Conservation (phyloP, 1,140 invertebrate species). For the Pseudobourletiella spinata region DNA sequence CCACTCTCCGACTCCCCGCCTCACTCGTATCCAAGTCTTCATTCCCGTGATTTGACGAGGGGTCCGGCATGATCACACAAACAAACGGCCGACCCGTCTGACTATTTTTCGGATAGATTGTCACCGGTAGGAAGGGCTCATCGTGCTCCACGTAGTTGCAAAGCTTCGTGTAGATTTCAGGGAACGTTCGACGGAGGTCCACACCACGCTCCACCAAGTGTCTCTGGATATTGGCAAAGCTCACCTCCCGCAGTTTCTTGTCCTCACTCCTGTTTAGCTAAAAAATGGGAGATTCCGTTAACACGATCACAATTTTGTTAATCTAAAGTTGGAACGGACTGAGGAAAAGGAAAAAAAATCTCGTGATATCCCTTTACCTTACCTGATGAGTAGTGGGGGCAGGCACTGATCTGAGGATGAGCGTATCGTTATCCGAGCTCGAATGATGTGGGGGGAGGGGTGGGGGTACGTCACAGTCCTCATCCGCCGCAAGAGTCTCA, state of each 20-base stretch:
- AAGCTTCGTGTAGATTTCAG: slow-evolving; percentile 71
- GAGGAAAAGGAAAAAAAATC: no score
- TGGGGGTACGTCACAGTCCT: slow-evolving; percentile 8
- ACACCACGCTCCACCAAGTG: slow-evolving; percentile 70
- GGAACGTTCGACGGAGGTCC: slow-evolving; percentile 52
- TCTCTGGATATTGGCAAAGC: slow-evolving; percentile 67
- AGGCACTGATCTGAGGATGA: slow-evolving; percentile 35
- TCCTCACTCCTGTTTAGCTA: slow-evolving; percentile 44
- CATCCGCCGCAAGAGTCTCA: slow-evolving; percentile 9
- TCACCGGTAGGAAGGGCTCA: slow-evolving; percentile 76
- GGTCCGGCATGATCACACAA: slow-evolving; percentile 83
- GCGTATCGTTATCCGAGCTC: slow-evolving; percentile 24
- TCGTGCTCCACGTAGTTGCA: slow-evolving; percentile 69
- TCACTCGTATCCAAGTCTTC: background rate
- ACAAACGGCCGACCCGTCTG: slow-evolving; percentile 73
- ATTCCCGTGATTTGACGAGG: no score
- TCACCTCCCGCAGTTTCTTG: slow-evolving; percentile 60
- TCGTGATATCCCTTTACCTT: slow-evolving; percentile 1
- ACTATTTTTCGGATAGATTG: slow-evolving; percentile 72
- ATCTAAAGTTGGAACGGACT: slow-evolving; percentile 1
- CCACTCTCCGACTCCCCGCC: background rate
- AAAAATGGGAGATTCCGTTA: background rate
- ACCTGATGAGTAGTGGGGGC: slow-evolving; percentile 25
- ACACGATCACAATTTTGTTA: no score
- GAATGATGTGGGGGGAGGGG: background rate